Base-by-base conservation (phyloP, 1,140 invertebrate species). In the Halictus rubicundus region DNA sequence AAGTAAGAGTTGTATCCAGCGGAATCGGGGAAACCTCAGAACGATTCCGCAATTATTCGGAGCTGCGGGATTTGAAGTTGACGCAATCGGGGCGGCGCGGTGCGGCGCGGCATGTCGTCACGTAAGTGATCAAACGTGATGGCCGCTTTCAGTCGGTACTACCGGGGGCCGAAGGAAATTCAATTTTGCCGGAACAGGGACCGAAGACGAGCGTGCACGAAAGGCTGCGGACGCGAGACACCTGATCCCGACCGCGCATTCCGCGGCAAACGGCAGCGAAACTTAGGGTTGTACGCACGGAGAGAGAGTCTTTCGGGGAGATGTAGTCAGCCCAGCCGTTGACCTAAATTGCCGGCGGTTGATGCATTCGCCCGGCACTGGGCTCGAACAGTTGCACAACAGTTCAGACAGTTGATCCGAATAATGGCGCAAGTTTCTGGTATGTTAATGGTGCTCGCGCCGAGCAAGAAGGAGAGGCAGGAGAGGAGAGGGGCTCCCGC, bases 351-450 rank as follows among this genome's bases (percentile, higher is more conserved):
- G 37, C 65, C 23, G 27, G 27, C 12, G 37, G 66, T 74, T 79
- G 78, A 82, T 72, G 76, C 68, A 72, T 72, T 32, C 68, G 46
- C 49, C 19, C 60, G 12, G 68, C 27, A 16, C 60, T 27, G 2
- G 25, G 52, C 42, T 72, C 42, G 23, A 71, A 78, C 76, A 32
- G 68, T 59, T n/a, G 61, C 57, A 46, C 52, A 79, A 59, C 49
- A 60, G 49, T 52, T 52, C 21, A n/a, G 70, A 64, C 49, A 49
- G 63, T 60, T 79, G 61, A 74, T 74, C 16, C 61, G 27, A 66
- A 68, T 74, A 79, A 79, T 59, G 52, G 52, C n/a, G 39, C 70
- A 79, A 73, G 63, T 79, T 57, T 79, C 52, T 74, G 78, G 70
- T 73, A 79, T 79, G 71, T 74, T 79, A 79, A 79, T 73, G 70